Evolutionary conservation across 2,113 vertebrate genomes (phyloP).

Genomic region (Tachysurus vachellii): DNA sequence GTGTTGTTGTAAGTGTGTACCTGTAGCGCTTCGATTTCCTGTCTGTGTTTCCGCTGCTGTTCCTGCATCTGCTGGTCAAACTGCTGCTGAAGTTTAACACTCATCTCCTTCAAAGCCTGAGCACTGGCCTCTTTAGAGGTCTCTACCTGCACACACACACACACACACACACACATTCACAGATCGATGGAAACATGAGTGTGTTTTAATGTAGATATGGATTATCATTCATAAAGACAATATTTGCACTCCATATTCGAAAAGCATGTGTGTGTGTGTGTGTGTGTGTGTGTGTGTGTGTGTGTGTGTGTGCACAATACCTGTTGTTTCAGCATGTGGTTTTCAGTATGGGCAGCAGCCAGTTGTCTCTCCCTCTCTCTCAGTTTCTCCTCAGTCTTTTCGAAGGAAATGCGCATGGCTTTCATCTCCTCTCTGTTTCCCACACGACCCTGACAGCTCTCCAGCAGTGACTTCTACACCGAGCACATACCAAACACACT

Average conservation of each 20-base stretch:
- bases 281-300: not conserved
- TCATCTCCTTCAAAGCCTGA: constrained; percentile 84
- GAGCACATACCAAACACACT: constrained; percentile 28
- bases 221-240: not conserved
- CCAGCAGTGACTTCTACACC: constrained; percentile 88
- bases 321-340: constrained; percentile 86
- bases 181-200: not conserved
- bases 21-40: constrained; percentile 86
- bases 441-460: constrained; percentile 83
- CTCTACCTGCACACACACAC: constrained; percentile 77
- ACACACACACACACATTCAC: constrained; percentile 15
- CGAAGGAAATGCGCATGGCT: constrained; percentile 75
- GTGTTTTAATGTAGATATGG: not conserved
- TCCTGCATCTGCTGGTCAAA: constrained; percentile 81
- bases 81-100: constrained; percentile 81
- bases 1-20: constrained; percentile 61
- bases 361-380: constrained; percentile 84
- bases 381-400: constrained; percentile 83
- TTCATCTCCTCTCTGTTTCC: constrained; percentile 79
- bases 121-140: constrained; percentile 80
- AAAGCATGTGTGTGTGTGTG: not conserved
- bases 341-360: constrained; percentile 81
- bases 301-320: constrained; percentile 62
- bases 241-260: not conserved
- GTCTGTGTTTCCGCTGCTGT: constrained; percentile 81